Base-by-base conservation (phyloP, 1,140 invertebrate species). In the Manduca sexta region DNA sequence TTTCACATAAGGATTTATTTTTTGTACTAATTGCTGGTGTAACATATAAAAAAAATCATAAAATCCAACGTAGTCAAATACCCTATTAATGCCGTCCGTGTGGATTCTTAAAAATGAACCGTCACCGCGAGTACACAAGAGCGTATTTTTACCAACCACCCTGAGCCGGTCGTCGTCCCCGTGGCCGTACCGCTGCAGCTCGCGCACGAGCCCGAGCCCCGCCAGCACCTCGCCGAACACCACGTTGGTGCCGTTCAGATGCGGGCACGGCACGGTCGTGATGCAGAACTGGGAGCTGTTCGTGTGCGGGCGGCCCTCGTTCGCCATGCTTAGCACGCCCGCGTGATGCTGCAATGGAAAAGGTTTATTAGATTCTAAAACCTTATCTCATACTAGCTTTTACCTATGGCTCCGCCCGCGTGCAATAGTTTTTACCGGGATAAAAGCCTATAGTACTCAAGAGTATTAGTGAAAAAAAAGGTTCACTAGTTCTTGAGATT, bases 221-320 rank as follows among this genome's bases (percentile, higher is more conserved):
- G 90, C 92, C 4, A 90, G 62, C 6, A 97, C 92, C 53, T 88
- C 88, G 1, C 97, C 97, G 83, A 98, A 97, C 17, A 96, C 95
- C 1, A 98, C 94, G 84, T 99, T 97, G 18, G 89, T 93, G 8
- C 92, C 92, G 82, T 99, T 94, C 16, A 98, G 84, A 64, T 98
- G 97, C 17, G 91, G 87, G 62, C 94, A 95, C 3, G 93, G 90
- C 0, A 91, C 93, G 10, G 93, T 90, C 2, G 96, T 97, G 14
- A 99, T 95, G 65, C 98, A 97, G 86, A 99, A 99, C 84, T 99
- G 97, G 5, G 95, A 97, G 45, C 93, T 95, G 71, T 98, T 98
- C 33, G 93, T 94, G 74, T 98, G 90, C 2, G 91, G 91, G 11
- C 74, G 75, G 3, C 96, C 96, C 61, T 91, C 89, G 81, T 98